These are phyloP conservation scores for Coluber constrictor DNA, from an alignment of 2,797 vertebrate genomes.

Conservation along the genomic window DNA sequence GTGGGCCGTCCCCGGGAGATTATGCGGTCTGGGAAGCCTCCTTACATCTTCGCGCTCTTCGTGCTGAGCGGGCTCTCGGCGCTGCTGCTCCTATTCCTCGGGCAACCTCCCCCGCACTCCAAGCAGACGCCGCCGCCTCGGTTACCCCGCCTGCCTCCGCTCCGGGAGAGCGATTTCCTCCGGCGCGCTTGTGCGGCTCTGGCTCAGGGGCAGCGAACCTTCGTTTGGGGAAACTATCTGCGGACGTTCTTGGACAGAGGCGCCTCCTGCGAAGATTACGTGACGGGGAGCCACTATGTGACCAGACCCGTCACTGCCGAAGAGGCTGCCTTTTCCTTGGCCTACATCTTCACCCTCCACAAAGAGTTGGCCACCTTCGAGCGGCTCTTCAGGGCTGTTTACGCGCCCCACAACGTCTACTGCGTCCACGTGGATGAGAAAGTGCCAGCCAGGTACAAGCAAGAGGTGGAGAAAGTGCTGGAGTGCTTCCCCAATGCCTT, in stretches of 20 bases:
- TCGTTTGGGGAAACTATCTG: constrained; percentile 46
- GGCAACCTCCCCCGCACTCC: not conserved
- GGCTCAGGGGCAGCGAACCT: constrained; percentile 27
- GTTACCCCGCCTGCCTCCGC: not conserved
- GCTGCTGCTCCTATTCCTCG: not conserved
- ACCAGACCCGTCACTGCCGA: constrained; percentile 8
- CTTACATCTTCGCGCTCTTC: not conserved
- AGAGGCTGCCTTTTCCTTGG: constrained; percentile 57
- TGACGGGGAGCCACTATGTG: constrained; percentile 56
- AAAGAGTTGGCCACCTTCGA: constrained; percentile 64
- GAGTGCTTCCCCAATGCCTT: constrained; percentile 64
- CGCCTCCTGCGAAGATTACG: constrained; percentile 47
- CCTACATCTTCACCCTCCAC: constrained; percentile 59
- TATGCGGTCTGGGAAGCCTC: not conserved
- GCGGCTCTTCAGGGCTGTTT: constrained; percentile 64
- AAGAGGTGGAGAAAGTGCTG: constrained; percentile 32
- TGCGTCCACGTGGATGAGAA: constrained; percentile 62
- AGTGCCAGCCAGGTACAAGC: constrained; percentile 3
- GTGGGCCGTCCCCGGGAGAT: not conserved
- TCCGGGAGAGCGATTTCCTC: not conserved
- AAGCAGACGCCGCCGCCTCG: not conserved
- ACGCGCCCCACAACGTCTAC: constrained; percentile 67
- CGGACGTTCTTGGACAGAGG: not conserved
- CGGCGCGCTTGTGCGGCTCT: constrained; percentile 53
- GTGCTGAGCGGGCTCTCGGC: not conserved